phyloP scores from a whole-genome alignment of 1,140 invertebrate species.

The Drosophila obscura region DNA sequence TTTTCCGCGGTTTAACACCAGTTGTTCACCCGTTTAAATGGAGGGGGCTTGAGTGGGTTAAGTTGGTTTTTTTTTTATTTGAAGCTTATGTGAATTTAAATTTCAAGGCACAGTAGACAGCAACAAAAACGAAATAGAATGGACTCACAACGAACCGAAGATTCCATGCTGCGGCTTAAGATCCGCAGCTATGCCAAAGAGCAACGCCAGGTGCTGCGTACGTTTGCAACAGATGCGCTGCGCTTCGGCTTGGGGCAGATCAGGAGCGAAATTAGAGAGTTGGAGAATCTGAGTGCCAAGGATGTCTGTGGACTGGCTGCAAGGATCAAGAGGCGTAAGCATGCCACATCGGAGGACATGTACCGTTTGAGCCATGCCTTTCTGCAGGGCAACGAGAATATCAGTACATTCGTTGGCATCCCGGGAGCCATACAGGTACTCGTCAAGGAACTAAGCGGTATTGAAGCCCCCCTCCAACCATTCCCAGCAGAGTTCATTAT shows the following conservation, averaged over 20 bases:
- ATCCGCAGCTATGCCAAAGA: conserved; percentile 57
- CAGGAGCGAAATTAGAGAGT: conserved; percentile 52
- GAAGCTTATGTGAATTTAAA: too few species aligned
- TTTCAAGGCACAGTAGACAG: too few species aligned
- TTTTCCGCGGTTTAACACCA: too few species aligned
- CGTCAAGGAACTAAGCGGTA: conserved; percentile 76
- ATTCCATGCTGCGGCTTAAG: conserved; percentile 44
- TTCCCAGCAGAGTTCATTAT: too few species aligned
- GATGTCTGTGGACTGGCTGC: conserved; percentile 65
- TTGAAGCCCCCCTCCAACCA: too few species aligned
- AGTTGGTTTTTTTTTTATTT: too few species aligned
- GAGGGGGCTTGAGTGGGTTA: too few species aligned
- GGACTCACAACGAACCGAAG: not conserved
- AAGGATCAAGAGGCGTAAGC: conserved; percentile 77
- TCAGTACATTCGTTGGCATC: conserved; percentile 57
- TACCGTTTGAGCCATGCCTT: conserved; percentile 73
- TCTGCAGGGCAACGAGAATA: conserved; percentile 65
- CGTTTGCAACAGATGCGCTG: conserved; percentile 56
- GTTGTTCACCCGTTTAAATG: too few species aligned
- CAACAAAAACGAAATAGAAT: too few species aligned
- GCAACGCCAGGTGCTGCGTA: conserved; percentile 54
- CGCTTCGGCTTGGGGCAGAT: conserved; percentile 76
- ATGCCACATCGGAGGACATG: conserved; percentile 71
- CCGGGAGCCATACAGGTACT: conserved; percentile 71
- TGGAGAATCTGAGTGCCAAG: conserved; percentile 63